Evolutionary conservation across 2,888 invertebrate genomes (phyloP), one percentile per base, ranked within the genome.

Genomic region (Synanthedon tipuliformis): DNA sequence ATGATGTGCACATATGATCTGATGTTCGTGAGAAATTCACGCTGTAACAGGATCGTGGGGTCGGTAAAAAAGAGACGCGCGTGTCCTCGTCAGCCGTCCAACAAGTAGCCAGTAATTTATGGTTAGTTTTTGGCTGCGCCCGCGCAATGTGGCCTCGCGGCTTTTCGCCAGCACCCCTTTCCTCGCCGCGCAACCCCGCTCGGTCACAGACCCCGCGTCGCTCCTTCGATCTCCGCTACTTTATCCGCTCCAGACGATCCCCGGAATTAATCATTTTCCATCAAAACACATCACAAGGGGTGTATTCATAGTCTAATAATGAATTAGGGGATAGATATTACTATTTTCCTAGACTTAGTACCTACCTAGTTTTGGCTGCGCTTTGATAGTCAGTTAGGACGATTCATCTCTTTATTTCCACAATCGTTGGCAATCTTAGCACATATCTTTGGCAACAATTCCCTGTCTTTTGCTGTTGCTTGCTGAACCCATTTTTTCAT

Each of bases 81-180:
- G 84, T 83, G 82, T 75, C 75, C 79, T 70, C 53, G 40, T 50
- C 55, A 50, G 77, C 71, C 70, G 79, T 73, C 75, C 73, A 68
- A 78, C 87, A 81, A 87, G 86, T 81, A 77, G 82, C 78, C 79
- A 71, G 86, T 88, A 88, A 88, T 88, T 88, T 87, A 88, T 88
- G 88, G 87, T 88, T 88, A 88, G 87, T 87, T 88, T 88, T 87
- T 85, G 88, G 86, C 75, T 74, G 82, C 77, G 75, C 68, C 75
- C 62, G 77, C 77, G 86, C 84, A 85, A 84, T 86, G 86, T 74
- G 61, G 85, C 81, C 81, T 76, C 80, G 75, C 82, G 77, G 83
- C 85, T 84, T 81, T 80, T 74, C 79, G 76, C 70, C 66, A 66
- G 71, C 58, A 70, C 66, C 69, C 64, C 59, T 62, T 58, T 60